These are phyloP conservation scores for Hydrozoanthus gracilis DNA, from an alignment of 92 coral and sea anemone genomes.

Conservation along the genomic window DNA sequence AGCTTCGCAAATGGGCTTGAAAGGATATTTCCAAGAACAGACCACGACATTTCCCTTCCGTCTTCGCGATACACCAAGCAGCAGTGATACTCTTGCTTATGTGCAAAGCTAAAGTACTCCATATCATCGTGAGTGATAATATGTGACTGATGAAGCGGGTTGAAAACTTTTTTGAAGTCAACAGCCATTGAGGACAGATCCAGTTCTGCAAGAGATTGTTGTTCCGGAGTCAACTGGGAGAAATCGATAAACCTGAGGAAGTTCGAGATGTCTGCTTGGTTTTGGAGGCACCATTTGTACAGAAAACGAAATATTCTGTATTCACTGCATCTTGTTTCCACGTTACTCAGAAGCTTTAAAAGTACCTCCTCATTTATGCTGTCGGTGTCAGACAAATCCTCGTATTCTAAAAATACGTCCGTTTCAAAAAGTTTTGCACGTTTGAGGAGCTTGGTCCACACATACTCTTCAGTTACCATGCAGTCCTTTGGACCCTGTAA, in stretches of 20 bases:
- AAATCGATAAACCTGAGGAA: conserved; percentile 69
- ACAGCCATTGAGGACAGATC: conserved; percentile 47
- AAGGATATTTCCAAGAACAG: conserved; percentile 69
- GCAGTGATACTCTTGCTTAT: conserved; percentile 51
- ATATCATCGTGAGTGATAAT: conserved; percentile 69
- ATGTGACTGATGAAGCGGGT: conserved; percentile 74
- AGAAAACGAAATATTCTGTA: conserved; percentile 75
- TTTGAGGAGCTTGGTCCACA: conserved; percentile 79
- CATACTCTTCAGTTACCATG: conserved; percentile 53
- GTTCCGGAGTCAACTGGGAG: conserved; percentile 63
- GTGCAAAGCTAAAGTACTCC: conserved; percentile 37
- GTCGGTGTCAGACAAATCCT: conserved; percentile 36
- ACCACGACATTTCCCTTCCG: conserved; percentile 73
- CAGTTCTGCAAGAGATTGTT: conserved; percentile 49
- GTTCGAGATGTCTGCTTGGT: conserved; percentile 47
- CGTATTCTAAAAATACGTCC: conserved; percentile 47
- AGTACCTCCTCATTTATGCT: conserved; percentile 62
- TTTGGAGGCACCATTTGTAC: conserved; percentile 73
- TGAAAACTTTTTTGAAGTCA: conserved; percentile 52
- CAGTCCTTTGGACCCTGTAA: conserved; percentile 30
- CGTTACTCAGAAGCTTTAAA: conserved; percentile 54
- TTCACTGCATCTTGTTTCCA: conserved; percentile 69
- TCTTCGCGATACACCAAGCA: conserved; percentile 62
- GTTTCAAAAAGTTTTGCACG: conserved; percentile 68
- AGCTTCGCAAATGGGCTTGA: conserved; percentile 66